A percentile compares a stretch with the other conserved stretches of the same genome.
phyloP scores from a whole-genome alignment of 2,888 invertebrate genomes.

The Balanococcus diminutus region DNA sequence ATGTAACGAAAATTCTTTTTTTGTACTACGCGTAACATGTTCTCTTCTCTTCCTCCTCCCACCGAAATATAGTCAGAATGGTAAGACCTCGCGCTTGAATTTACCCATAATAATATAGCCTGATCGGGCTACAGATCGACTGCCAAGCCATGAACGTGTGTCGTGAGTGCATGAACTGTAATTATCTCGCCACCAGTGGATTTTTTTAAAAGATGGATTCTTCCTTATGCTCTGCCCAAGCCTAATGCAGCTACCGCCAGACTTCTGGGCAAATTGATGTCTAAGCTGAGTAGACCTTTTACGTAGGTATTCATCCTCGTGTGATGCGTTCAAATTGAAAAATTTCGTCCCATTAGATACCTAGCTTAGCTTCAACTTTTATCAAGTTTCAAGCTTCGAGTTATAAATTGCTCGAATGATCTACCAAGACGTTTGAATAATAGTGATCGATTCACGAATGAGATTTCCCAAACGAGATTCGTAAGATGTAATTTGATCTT shows the following conservation, averaged over 20 bases:
- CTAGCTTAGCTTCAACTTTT: not conserved
- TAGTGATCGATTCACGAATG: not conserved
- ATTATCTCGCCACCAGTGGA: conserved; percentile 24
- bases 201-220: not conserved
- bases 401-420: not conserved
- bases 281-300: not conserved
- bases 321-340: not conserved
- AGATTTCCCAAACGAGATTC: conserved; percentile 1
- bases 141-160: conserved; percentile 28
- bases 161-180: conserved; percentile 21
- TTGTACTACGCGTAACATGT: not conserved
- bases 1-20: conserved; percentile 29
- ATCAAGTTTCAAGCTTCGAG: not conserved
- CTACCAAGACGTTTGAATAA: not conserved
- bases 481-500: conserved; percentile 18
- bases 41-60: not conserved
- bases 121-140: not conserved
- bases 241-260: not conserved
- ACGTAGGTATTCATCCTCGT: not conserved
- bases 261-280: not conserved
- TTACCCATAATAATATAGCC: not conserved
- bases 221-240: not conserved
- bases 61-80: not conserved
- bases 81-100: conserved; percentile 18
- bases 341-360: not conserved